A percentile compares a stretch with the other conserved stretches of the same genome.
Evolutionary conservation across 2,888 invertebrate species (phyloP).

Genomic region (Aspidiotus destructor): DNA sequence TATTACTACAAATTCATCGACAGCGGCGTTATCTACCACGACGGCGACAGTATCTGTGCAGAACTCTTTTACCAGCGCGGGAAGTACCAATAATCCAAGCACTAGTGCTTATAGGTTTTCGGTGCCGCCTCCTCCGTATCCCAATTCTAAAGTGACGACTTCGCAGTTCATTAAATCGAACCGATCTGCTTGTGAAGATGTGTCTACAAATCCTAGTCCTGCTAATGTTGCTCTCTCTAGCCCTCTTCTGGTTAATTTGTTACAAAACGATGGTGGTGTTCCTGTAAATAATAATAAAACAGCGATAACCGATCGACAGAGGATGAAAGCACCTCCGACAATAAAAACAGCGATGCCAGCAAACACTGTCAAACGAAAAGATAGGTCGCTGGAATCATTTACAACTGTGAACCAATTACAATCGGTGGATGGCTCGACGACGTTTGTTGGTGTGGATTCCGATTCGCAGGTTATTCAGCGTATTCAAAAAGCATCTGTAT

Average conservation of each 20-base stretch:
- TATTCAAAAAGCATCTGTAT: conserved; percentile 32
- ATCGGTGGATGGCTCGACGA: conserved; percentile 14
- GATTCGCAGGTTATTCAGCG: conserved; percentile 34
- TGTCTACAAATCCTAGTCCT: conserved; percentile 38
- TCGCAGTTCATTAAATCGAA: conserved; percentile 1
- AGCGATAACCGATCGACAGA: conserved; percentile 6
- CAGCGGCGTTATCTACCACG: conserved; percentile 50
- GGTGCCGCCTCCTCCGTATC: conserved; percentile 38
- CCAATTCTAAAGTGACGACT: conserved; percentile 33
- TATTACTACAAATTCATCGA: conserved; percentile 86
- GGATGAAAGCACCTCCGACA: conserved; percentile 26
- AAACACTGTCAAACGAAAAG: conserved; percentile 11
- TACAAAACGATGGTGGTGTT: conserved; percentile 65
- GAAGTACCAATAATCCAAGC: conserved; percentile 56
- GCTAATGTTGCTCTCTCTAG: conserved; percentile 67
- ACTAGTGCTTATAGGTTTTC: conserved; percentile 17
- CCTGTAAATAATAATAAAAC: conserved; percentile 29
- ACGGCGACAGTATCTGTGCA: conserved; percentile 50
- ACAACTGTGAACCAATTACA: neutral
- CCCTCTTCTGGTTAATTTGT: conserved; percentile 78
- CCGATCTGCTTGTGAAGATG: conserved; percentile 3
- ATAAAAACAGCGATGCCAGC: conserved; percentile 12
- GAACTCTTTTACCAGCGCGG: neutral
- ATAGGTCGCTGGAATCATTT: neutral
- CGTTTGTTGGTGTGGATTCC: conserved; percentile 29